Base-by-base conservation (phyloP, 2,888 invertebrate species). In the Chrysolina haemoptera region DNA sequence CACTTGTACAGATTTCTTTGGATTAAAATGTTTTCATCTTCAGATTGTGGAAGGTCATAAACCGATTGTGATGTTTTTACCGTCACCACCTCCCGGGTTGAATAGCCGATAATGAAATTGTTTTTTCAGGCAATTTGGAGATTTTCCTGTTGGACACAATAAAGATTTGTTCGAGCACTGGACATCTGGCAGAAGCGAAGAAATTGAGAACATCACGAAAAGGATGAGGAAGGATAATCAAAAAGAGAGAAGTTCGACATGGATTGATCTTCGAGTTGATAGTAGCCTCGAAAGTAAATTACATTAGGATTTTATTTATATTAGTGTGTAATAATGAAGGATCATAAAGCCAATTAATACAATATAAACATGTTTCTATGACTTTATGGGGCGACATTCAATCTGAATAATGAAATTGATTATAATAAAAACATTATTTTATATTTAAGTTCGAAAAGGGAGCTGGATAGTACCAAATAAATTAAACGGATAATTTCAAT, bases 151-250 rank as follows among this genome's bases (percentile, higher is more conserved):
- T 12, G 62, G 62, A n/a, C 63, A 65, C 46, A 43, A 35, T 18
- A 53, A 27, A 9, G 59, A 66, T 16, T 27, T 59, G 16, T 71
- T 41, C 18, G 70, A 71, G 46, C 43, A 59, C 27, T 71, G 70
- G 70, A 22, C 16, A 18, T 20, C 70, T 64, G 70, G 70, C n/a
- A 65, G 70, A 43, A 55, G 35, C 22, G 1, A 1, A 1, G 69
- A 69, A 16, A 27, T 69, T 1, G 63, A 48, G 16, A 50, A 62
- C 16, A 69, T 69, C 5, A 53, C 53, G 11, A 53, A 18, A 20
- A 53, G 20, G 12, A 20, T 53, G 53, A 5, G 11, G 20, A 20
- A 4, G 12, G 20, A 12, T 20, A 5, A 9, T 53, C 18, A 0
- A 20, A 20, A 10, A 22, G 12, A 20, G 11, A 53, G 12, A 6